These are phyloP conservation scores for Cantharis lateralis DNA, from an alignment of 2,888 invertebrate species.

Conservation along the genomic window DNA sequence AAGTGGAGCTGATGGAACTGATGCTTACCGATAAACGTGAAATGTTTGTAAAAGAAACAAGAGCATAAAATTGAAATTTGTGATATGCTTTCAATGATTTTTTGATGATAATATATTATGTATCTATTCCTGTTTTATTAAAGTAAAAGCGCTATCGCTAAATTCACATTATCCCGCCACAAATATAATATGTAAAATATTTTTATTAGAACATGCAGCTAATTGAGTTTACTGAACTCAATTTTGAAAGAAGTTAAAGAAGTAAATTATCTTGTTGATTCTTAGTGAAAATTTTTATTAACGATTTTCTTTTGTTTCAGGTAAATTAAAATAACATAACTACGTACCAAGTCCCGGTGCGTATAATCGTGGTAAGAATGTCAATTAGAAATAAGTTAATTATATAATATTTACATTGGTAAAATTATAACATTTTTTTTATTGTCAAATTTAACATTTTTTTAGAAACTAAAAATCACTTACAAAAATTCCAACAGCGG, in stretches of 20 bases:
- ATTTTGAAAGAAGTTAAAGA: no score
- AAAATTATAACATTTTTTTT: background rate
- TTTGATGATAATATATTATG: background rate
- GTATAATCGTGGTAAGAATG: background rate
- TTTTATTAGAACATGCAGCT: background rate
- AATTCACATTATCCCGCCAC: background rate
- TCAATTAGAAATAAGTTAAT: background rate
- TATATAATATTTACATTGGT: background rate
- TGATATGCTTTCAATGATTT: background rate
- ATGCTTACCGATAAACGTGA: background rate
- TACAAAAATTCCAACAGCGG: background rate
- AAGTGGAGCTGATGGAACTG: background rate
- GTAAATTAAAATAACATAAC: background rate
- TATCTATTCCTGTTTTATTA: background rate
- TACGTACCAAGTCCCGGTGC: background rate
- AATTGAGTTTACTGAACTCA: background rate
- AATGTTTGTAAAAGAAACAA: background rate
- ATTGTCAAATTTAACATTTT: background rate
- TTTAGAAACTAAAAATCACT: background rate
- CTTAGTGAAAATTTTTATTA: background rate
- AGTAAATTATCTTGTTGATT: no score
- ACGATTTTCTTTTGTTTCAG: background rate
- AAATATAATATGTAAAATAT: background rate
- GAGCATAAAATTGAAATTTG: background rate
- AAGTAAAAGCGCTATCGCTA: background rate